phyloP scores from a whole-genome alignment of 2,113 vertebrate genomes.

The Ursus arctos region DNA sequence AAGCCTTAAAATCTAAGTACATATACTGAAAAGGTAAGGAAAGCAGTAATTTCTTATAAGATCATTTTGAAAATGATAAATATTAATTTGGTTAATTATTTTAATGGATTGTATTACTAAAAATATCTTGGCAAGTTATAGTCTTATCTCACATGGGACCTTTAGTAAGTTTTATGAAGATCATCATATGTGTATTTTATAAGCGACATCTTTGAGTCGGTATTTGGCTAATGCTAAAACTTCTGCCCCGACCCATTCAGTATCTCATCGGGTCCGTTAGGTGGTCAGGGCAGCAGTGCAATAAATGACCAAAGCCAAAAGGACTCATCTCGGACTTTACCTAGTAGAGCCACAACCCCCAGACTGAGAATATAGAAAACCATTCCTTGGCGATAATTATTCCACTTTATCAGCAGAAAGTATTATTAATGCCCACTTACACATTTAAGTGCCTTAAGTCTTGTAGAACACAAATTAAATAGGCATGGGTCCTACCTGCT shows the following conservation, averaged over 20 bases:
- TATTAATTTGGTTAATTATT: conserved; percentile 26
- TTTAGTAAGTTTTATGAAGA: neutral
- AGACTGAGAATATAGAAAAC: neutral
- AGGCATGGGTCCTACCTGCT: neutral
- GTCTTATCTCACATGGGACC: neutral
- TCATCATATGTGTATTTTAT: neutral
- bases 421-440: neutral
- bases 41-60: conserved; percentile 45
- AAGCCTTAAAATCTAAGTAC: conserved; percentile 38
- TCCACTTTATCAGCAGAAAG: neutral
- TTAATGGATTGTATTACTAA: conserved; percentile 27
- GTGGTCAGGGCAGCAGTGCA: neutral
- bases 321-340: neutral
- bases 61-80: conserved; percentile 39
- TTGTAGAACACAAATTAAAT: neutral
- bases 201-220: neutral
- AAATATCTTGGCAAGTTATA: neutral
- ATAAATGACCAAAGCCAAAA: fast-evolving
- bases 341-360: neutral
- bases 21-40: conserved; percentile 47
- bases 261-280: neutral
- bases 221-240: neutral
- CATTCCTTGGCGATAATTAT: neutral
- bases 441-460: neutral
- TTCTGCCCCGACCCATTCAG: neutral